Evolutionary conservation across 35 echinoderm and acorn worm species (phyloP), one percentile per base, ranked within the genome.

Genomic region (Diadema setosum): DNA sequence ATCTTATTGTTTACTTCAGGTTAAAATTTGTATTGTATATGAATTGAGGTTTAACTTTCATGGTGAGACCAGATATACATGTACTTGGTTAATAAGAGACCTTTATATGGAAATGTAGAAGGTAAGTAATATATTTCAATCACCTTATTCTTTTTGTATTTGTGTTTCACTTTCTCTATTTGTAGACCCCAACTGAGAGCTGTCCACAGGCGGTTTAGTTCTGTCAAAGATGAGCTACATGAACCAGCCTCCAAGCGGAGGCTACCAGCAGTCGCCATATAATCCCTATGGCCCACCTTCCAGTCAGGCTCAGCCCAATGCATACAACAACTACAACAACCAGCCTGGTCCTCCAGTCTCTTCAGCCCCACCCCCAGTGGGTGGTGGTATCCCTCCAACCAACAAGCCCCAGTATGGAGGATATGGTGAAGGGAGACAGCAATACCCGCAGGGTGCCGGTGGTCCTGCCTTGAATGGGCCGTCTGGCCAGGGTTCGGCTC

Each of bases 401-500:
- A 41, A 41, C 24, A 52, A 52, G n/a, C 48, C 48, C 48, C 48
- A 9, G 9, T 9, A 11, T 11, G 83, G 83, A 42, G 83, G 36
- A 1, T 86, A 86, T 70, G 88, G 88, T 41, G 88, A 90, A 21
- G 61, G 75, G 18, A 31, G 73, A 25, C 50, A 34, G 32, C 87
- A 6, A 59, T 31, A 33, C 27, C 67, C 76, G 74, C 57, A 75
- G 30, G 81, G 45, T 21, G 63, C 45, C 16, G 81, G 88, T 30
- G 80, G 56, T 2, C 81, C 57, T 6, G 81, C 88, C 8, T 83
- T 90, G 80, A 84, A 90, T 36, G 80, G 88, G 24, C 88, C 88
- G 70, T 90, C 88, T 18, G 45, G 39, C 14, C 42, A 50, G 5
- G 75, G 87, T 24, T 31, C 42, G 33, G 42, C 61, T 2, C 85